Base-by-base conservation (phyloP, 1,140 invertebrate genomes). In the Tachypleus tridentatus region DNA sequence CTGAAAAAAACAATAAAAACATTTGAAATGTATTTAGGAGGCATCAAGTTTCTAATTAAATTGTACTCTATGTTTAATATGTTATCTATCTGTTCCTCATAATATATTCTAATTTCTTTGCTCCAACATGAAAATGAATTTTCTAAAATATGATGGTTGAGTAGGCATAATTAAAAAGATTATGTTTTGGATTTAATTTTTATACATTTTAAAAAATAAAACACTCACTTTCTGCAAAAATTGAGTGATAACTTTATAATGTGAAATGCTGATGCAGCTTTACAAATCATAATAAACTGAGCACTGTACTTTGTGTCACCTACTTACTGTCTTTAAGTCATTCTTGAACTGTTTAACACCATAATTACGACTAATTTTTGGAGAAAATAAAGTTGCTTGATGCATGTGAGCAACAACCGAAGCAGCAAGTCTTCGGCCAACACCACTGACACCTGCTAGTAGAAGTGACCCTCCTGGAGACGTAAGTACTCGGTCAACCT, bases 391-490 rank as follows among this genome's bases (percentile, higher is more conserved):
- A 63, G 81, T 82, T 60, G 87, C 83, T 58, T 84, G 81, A 60
- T 88, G 85, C 72, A 91, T 78, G 58, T 83, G 80, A 7, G 89
- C 83, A 4, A 88, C 82, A 7, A 94, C 80, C 70, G 82, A 83
- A 4, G 87, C 79, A 3, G 88, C 84, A 11, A 88, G 85, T 69
- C 87, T 81, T 56, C 91, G 80, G 7, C 92, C 89, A 58, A 87
- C 83, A 5, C 92, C 93, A 57, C 85, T 81, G 70, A 84, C 79
- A 5, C 90, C 91, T 29, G 85, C 78, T 60, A 95, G 73, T 7
- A 96, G 74, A 49, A 92, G 70, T 51, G 86, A 86, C 3, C 86
- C 85, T 56, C 82, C 80, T 9, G 81, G 78, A 49, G 77, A 75
- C 48, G 82, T 81, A 5, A 90, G 72, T 3, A 83, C 78, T 65